phyloP scores from a whole-genome alignment of 2,797 vertebrate genomes.

The Pteronotus mesoamericanus region DNA sequence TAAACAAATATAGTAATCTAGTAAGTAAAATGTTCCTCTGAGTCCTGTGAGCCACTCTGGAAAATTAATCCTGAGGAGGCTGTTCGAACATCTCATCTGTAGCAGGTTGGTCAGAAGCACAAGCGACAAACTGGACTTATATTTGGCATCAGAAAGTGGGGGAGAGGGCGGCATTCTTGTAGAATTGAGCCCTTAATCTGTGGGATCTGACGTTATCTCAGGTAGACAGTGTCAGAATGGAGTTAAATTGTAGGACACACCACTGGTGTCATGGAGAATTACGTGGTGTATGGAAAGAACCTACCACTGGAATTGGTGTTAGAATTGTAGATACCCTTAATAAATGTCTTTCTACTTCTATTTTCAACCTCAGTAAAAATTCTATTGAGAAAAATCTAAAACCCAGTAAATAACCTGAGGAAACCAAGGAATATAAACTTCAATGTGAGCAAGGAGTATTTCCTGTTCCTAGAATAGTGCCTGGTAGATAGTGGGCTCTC shows the following conservation, averaged over 20 bases:
- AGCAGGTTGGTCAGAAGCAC: not conserved
- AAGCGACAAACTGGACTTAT: not conserved
- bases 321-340: not conserved
- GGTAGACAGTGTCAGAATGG: not conserved
- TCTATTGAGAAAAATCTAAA: not conserved
- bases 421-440: not conserved
- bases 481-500: not conserved
- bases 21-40: not conserved
- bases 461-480: not conserved
- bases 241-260: not conserved
- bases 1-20: not conserved
- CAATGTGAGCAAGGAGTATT: not conserved
- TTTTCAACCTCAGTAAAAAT: conserved; percentile 13
- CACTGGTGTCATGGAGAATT: not conserved
- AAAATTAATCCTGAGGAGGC: not conserved
- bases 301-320: not conserved
- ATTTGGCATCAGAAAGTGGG: not conserved
- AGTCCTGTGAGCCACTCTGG: not conserved
- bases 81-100: not conserved
- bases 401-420: not conserved
- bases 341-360: not conserved
- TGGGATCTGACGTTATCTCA: not conserved
- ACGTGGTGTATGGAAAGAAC: not conserved
- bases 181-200: not conserved
- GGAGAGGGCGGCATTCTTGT: not conserved